These are phyloP conservation scores for Lacerta viridis DNA, from an alignment of 2,797 vertebrate genomes.

Conservation along the genomic window DNA sequence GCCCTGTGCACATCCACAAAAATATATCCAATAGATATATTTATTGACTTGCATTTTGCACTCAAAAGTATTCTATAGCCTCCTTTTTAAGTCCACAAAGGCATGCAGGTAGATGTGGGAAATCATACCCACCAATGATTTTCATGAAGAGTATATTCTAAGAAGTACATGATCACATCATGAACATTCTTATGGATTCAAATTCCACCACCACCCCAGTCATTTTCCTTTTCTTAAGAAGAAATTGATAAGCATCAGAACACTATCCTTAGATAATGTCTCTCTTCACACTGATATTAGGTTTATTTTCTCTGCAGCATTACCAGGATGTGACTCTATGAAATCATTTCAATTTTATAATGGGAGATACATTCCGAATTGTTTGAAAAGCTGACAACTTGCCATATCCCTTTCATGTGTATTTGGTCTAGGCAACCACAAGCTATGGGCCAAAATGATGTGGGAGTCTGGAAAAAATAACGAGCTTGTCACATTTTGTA, in stretches of 20 bases:
- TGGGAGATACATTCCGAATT: background rate
- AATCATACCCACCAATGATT: background rate
- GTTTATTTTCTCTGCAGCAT: background rate
- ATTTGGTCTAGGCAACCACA: background rate
- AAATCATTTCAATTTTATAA: background rate
- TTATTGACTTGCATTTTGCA: background rate
- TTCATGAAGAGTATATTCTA: background rate
- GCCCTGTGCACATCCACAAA: background rate
- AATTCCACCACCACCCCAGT: too few relatives aligned
- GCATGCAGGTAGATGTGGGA: background rate
- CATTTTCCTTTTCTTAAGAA: background rate
- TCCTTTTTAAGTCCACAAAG: background rate
- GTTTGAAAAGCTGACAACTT: background rate
- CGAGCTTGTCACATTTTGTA: conserved; percentile 62
- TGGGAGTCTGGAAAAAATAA: conserved; percentile 61
- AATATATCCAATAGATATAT: background rate
- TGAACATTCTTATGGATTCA: background rate
- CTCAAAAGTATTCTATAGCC: background rate
- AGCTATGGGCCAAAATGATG: conserved; percentile 65
- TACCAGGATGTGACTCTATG: background rate
- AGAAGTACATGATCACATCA: background rate
- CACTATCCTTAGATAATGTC: background rate
- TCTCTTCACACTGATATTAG: background rate
- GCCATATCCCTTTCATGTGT: background rate
- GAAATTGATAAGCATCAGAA: background rate